Conservation (phyloP, 2,797 vertebrate genomes). For the Pangasius larnaudii region DNA sequence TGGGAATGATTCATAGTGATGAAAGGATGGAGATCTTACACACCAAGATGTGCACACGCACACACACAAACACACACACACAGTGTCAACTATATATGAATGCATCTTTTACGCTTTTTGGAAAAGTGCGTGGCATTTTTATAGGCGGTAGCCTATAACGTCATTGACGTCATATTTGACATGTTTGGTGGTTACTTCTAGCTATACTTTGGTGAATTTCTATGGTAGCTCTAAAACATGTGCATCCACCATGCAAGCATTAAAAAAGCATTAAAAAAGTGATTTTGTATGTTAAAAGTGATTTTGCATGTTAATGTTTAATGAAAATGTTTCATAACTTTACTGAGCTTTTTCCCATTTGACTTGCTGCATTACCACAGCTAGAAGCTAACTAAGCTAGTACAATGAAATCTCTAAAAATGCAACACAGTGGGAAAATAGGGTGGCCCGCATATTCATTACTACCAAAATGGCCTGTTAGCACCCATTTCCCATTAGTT, state of each 20-base stretch:
- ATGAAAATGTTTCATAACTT: not conserved
- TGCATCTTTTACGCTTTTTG: too few species aligned
- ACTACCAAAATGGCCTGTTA: not conserved
- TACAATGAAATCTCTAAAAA: not conserved
- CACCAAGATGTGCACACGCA: conserved; percentile 19
- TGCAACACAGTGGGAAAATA: not conserved
- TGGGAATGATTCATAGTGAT: conserved; percentile 55
- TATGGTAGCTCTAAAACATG: not conserved
- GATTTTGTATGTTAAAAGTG: not conserved
- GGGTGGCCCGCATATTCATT: not conserved
- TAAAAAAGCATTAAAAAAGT: not conserved
- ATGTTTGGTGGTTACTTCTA: not conserved
- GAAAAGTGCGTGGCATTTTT: too few species aligned
- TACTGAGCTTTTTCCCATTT: not conserved
- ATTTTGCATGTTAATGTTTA: not conserved
- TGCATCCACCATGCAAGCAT: not conserved
- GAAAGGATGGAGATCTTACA: conserved; percentile 49
- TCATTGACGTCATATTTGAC: not conserved
- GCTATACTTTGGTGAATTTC: not conserved
- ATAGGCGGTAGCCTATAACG: not conserved
- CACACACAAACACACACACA: conserved; percentile 6
- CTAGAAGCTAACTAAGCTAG: not conserved
- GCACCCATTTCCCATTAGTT: not conserved
- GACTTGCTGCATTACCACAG: not conserved
- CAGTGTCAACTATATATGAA: not conserved